Conservation (phyloP, 92 coral and sea anemone genomes). For the Zoanthus solanderi region DNA sequence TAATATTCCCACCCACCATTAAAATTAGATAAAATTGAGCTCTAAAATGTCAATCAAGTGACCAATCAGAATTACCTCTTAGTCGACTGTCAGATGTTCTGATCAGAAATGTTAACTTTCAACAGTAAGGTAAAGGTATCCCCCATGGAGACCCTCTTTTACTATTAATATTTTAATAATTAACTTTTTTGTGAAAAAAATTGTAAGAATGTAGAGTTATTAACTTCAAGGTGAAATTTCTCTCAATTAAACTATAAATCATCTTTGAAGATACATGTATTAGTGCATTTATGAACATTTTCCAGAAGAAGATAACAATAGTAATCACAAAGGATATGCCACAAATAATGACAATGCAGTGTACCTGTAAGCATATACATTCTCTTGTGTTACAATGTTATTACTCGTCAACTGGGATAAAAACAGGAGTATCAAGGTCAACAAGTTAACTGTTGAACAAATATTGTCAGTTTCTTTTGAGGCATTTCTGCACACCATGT, state of each 20-base stretch:
- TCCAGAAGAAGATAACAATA: conserved; percentile 10
- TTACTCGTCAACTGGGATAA: conserved; percentile 41
- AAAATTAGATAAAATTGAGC: conserved; percentile 11
- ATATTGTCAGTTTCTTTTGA: conserved; percentile 26
- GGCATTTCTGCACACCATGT: conserved; percentile 15
- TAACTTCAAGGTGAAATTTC: conserved; percentile 42
- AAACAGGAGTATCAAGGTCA: conserved; percentile 28
- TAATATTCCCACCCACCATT: conserved; percentile 14
- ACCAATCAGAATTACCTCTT: conserved; percentile 13
- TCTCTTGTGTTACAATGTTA: conserved; percentile 31
- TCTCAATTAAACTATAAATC: conserved; percentile 37
- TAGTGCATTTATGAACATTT: conserved; percentile 39
- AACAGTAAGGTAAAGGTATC: conserved; percentile 13
- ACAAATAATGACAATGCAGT: conserved; percentile 27
- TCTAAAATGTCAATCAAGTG: conserved; percentile 12
- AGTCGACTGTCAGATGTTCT: conserved; percentile 15
- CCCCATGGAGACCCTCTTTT: conserved; percentile 16
- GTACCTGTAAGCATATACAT: conserved; percentile 28
- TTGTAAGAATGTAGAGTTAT: conserved; percentile 37
- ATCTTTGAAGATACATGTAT: conserved; percentile 35
- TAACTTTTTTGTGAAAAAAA: conserved; percentile 15
- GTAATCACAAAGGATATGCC: conserved; percentile 12
- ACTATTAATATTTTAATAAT: conserved; percentile 9
- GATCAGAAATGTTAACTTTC: conserved; percentile 12
- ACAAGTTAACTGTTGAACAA: conserved; percentile 32